Conservation (phyloP, 1,140 invertebrate genomes). For the Parapsyche elsis region DNA sequence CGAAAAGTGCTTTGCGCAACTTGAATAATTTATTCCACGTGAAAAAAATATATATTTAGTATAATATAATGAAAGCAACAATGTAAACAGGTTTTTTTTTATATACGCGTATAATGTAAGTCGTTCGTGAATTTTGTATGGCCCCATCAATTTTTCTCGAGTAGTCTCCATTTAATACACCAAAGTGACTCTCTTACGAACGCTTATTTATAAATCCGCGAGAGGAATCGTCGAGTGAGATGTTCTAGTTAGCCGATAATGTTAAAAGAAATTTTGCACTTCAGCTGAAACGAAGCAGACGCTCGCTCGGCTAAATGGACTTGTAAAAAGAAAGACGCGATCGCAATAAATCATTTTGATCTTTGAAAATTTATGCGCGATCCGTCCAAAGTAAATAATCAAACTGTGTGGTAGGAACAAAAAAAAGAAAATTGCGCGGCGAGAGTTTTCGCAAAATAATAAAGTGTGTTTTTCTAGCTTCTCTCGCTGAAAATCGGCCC, state of each 20-base stretch:
- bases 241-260: too few relatives aligned
- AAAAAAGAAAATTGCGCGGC: background rate
- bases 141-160: background rate
- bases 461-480: too few relatives aligned
- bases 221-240: too few relatives aligned
- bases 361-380: background rate
- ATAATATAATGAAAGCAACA: constrained; percentile 11
- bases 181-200: too few relatives aligned
- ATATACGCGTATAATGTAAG: background rate
- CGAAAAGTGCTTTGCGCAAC: constrained; percentile 12
- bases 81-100: background rate
- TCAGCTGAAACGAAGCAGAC: background rate
- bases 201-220: too few relatives aligned
- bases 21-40: constrained; percentile 23
- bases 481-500: too few relatives aligned
- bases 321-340: too few relatives aligned
- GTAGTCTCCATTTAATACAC: background rate
- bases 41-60: background rate
- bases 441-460: background rate
- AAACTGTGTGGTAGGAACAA: background rate
- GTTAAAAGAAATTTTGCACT: background rate
- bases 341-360: background rate
- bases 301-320: too few relatives aligned
- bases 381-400: background rate
- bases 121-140: background rate